Evolutionary conservation across 2,113 vertebrate species (phyloP).

Genomic region (Poeciliopsis prolifica): DNA sequence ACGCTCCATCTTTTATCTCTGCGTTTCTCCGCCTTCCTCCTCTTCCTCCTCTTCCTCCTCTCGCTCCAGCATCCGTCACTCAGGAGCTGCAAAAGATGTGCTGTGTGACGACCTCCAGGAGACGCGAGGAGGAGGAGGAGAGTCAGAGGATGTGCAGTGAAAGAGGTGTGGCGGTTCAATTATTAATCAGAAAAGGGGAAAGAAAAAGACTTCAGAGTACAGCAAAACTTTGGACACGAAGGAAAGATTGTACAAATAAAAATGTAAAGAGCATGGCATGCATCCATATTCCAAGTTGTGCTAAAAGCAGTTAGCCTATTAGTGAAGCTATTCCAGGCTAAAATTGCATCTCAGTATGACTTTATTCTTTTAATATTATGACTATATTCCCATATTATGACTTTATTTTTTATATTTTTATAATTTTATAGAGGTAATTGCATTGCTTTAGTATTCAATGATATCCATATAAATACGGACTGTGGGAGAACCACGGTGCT

Average conservation of each 20-base stretch:
- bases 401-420: too few relatives aligned
- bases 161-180: not conserved
- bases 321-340: too few relatives aligned
- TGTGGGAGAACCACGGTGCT: too few relatives aligned
- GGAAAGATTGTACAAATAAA: not conserved
- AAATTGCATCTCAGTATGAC: too few relatives aligned
- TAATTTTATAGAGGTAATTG: too few relatives aligned
- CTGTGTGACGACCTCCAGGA: slow-evolving; percentile 45
- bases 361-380: too few relatives aligned
- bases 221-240: not conserved
- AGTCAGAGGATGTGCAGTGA: not conserved
- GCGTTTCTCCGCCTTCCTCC: slow-evolving; percentile 4
- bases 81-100: slow-evolving; percentile 35
- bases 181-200: not conserved
- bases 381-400: too few relatives aligned
- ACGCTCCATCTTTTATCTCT: slow-evolving; percentile 49
- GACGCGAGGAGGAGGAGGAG: slow-evolving; percentile 15
- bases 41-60: slow-evolving; percentile 2
- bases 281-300: not conserved
- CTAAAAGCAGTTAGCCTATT: too few relatives aligned
- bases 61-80: slow-evolving; percentile 10
- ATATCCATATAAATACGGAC: too few relatives aligned
- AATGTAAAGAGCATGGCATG: not conserved
- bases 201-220: not conserved
- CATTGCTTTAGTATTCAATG: too few relatives aligned